These are phyloP conservation scores for Oeneis ivallda DNA, from an alignment of 2,888 invertebrate species.

Conservation along the genomic window DNA sequence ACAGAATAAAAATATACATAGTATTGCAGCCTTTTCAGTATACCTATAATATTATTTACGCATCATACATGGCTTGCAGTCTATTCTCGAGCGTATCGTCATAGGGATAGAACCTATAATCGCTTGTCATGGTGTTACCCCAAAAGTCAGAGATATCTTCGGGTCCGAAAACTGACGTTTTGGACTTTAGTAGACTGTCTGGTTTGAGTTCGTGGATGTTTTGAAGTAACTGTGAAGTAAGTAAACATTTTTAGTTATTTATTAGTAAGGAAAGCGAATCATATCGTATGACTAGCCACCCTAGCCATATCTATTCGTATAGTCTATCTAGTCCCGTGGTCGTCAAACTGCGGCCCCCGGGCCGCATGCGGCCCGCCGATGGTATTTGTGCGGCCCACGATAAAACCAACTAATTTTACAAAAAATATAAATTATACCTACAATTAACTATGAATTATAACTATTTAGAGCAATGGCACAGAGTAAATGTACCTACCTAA, in stretches of 20 bases:
- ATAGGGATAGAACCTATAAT: slow-evolving; percentile 51
- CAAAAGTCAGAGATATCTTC: slow-evolving; percentile 56
- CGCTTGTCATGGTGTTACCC: slow-evolving; percentile 47
- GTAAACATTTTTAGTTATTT: slow-evolving; percentile 36
- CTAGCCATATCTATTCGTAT: too few species aligned
- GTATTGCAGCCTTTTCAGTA: slow-evolving; percentile 45
- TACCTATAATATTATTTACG: slow-evolving; percentile 35
- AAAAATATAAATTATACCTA: too few species aligned
- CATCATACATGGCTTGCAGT: slow-evolving; percentile 45
- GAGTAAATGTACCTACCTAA: too few species aligned
- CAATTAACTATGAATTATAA: too few species aligned
- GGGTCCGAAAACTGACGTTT: slow-evolving; percentile 47
- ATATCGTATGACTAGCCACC: too few species aligned
- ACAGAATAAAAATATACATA: slow-evolving; percentile 32
- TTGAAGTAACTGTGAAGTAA: slow-evolving; percentile 46
- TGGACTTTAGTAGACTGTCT: slow-evolving; percentile 42
- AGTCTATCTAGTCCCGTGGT: too few species aligned
- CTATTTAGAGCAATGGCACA: too few species aligned
- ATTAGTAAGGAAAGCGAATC: too few species aligned
- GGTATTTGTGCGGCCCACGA: too few species aligned
- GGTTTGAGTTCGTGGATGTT: slow-evolving; percentile 42
- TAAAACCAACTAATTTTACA: too few species aligned
- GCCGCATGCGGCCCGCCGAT: too few species aligned
- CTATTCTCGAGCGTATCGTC: slow-evolving; percentile 55
- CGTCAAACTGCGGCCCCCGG: too few species aligned